phyloP scores from a whole-genome alignment of 2,797 vertebrate species.

The Sandelia bainsii region DNA sequence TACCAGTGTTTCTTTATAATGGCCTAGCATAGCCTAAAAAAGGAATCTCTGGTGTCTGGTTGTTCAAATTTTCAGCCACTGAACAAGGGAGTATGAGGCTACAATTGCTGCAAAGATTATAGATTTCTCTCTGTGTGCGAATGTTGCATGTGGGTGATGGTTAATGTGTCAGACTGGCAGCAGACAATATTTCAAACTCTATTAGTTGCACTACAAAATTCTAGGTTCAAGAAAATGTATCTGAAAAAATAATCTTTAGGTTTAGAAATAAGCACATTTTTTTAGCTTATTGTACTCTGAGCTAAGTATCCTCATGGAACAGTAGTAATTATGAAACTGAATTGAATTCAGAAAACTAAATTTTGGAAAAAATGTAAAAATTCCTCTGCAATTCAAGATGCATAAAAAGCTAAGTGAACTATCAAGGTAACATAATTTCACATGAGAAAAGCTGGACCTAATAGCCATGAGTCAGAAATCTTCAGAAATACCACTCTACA shows the following conservation, averaged over 20 bases:
- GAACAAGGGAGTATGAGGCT: neutral
- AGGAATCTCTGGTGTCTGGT: neutral
- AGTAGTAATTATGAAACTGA: slow-evolving; percentile 47
- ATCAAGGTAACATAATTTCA: neutral
- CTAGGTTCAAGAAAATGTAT: neutral
- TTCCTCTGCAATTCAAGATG: neutral
- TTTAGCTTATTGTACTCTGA: slow-evolving; percentile 1
- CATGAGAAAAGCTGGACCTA: neutral
- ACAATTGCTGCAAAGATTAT: slow-evolving; percentile 3
- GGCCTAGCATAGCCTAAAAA: neutral
- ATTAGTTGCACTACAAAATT: neutral
- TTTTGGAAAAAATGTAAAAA: neutral
- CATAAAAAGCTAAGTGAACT: slow-evolving; percentile 7
- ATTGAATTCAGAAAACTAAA: too few relatives aligned
- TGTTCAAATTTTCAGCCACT: neutral
- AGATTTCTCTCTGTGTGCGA: slow-evolving; percentile 23
- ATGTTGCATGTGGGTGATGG: slow-evolving; percentile 6
- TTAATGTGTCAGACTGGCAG: slow-evolving; percentile 13
- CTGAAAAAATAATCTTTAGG: slow-evolving; percentile 2
- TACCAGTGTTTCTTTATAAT: neutral
- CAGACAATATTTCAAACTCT: slow-evolving; percentile 11
- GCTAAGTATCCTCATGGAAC: neutral
- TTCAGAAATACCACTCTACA: neutral
- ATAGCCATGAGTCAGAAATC: neutral
- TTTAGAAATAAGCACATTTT: slow-evolving; percentile 24